Conservation (phyloP, 2,888 invertebrate genomes). For the Eupithecia insigniata region DNA sequence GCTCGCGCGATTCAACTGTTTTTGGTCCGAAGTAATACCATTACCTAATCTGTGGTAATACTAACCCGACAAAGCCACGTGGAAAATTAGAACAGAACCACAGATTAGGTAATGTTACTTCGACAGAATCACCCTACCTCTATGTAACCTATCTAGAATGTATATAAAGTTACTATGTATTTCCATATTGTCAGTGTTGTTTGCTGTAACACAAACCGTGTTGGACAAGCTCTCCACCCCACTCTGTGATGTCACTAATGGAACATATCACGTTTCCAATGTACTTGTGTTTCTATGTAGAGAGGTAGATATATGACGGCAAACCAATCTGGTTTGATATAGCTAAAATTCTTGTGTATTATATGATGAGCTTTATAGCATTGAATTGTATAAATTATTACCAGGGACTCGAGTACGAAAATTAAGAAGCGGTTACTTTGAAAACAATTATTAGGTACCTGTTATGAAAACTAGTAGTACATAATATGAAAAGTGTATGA, state of each 20-base stretch:
- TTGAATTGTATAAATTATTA: too few species aligned
- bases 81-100: neutral
- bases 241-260: constrained; percentile 17
- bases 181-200: constrained; percentile 26
- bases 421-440: neutral
- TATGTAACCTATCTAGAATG: neutral
- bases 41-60: too few species aligned
- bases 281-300: neutral
- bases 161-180: neutral
- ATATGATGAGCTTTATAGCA: neutral
- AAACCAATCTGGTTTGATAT: neutral
- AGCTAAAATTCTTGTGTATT: neutral
- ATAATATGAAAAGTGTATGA: too few species aligned
- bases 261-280: constrained; percentile 13
- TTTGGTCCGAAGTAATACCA: too few species aligned
- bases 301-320: neutral
- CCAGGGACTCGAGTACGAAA: too few species aligned
- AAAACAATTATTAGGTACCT: too few species aligned
- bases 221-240: constrained; percentile 38
- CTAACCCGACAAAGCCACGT: neutral
- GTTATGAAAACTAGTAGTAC: too few species aligned
- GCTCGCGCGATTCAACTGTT: too few species aligned
- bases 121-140: too few species aligned
- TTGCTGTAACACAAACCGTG: constrained; percentile 33
- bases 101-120: too few species aligned